Base-by-base conservation (phyloP, 2,888 invertebrate species). In the Imbricaverruca yamaguchii region DNA sequence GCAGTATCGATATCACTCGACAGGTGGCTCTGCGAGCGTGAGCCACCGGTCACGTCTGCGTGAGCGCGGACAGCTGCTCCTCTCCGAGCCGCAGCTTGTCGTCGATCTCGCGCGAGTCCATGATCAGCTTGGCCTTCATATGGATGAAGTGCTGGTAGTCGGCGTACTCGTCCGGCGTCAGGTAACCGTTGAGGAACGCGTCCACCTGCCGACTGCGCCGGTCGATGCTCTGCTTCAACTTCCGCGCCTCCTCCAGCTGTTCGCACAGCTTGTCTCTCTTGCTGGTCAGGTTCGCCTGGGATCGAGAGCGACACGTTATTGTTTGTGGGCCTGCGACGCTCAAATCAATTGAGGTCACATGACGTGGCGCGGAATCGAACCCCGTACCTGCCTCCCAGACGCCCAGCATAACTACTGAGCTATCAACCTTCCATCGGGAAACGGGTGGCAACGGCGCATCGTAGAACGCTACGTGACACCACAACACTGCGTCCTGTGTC, bases 111-210 rank as follows among this genome's bases (percentile, higher is more conserved):
- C 93, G 91, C 82, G 92, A 90, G 86, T 94, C 94, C 87, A 94
- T 92, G 85, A 93, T 92, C 84, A 95, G 89, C 87, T 93, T 94
- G 61, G 93, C 93, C 88, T 94, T 95, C 92, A 93, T 94, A 86
- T 93, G 92, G 85, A 94, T 92, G 88, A 93, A 95, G 86, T 93
- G 93, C 85, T 92, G 92, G 86, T 94, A 95, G 86, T 94, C 93
- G 69, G 92, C 91, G 86, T 91, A 92, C 86, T 93, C 92, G 83
- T 93, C 93, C 80, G 90, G 89, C 84, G 90, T 90, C 85, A 94
- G 89, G 87, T 92, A 92, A 86, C 92, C 92, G 84, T 91, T 90
- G 83, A 95, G 89, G 83, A 93, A 91, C 83, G 90, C 89, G 80
- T 92, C 91, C 74, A 95, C 92, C 86, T 91, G 91, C 69, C 90